A percentile compares a stretch with the other conserved stretches of the same genome.
Evolutionary conservation across 2,113 vertebrate genomes (phyloP).

Genomic region (Ovibos moschatus): DNA sequence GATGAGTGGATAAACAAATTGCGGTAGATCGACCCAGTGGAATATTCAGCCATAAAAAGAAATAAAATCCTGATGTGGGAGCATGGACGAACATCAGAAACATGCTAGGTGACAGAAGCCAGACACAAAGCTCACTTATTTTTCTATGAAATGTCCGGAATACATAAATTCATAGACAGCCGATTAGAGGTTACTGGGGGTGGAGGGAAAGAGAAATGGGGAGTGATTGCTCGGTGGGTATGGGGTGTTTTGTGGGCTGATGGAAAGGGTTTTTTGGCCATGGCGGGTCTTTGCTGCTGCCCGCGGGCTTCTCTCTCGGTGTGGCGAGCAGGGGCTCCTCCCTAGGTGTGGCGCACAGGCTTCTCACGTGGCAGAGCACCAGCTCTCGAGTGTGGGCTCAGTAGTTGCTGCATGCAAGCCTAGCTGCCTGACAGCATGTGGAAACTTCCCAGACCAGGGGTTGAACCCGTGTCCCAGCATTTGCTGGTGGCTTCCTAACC

Average conservation of each 20-base stretch:
- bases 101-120: not conserved
- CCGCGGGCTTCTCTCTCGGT: accelerated
- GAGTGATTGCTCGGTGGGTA: accelerated
- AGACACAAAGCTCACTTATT: accelerated
- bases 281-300: not conserved
- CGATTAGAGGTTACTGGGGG: accelerated
- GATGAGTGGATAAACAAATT: not conserved
- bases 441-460: not conserved
- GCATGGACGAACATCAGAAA: not conserved
- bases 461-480: not conserved
- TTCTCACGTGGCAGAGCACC: accelerated
- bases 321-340: not conserved
- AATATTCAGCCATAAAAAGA: too few relatives aligned
- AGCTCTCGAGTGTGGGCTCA: not conserved
- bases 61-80: accelerated
- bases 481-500: not conserved
- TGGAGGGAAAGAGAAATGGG: not conserved
- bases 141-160: not conserved
- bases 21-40: accelerated
- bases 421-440: not conserved
- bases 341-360: not conserved
- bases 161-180: accelerated
- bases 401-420: accelerated
- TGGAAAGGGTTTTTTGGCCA: not conserved
- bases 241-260: not conserved